Evolutionary conservation across 2,113 vertebrate species (phyloP).

Genomic region (Oreamnos americanus): DNA sequence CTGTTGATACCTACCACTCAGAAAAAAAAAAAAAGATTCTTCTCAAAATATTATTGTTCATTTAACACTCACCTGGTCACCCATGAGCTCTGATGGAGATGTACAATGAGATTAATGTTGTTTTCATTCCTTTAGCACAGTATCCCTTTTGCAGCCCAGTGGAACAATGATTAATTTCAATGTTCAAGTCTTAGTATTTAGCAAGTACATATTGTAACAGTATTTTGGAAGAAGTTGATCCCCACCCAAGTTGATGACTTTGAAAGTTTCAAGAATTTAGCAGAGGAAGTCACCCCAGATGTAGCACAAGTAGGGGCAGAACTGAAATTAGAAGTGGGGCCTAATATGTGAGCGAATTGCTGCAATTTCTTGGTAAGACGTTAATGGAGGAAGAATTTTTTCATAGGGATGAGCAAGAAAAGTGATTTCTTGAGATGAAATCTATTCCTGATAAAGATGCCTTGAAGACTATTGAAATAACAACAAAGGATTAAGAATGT

Average conservation of each 20-base stretch:
- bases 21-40: not conserved
- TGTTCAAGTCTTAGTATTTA: not conserved
- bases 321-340: not conserved
- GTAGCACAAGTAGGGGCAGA: not conserved
- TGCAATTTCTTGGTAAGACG: not conserved
- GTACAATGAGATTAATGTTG: not conserved
- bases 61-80: not conserved
- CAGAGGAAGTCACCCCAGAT: not conserved
- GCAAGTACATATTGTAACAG: not conserved
- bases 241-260: not conserved
- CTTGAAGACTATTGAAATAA: not conserved
- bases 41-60: not conserved
- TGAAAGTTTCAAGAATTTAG: not conserved
- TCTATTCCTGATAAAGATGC: not conserved
- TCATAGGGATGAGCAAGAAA: not conserved
- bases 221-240: not conserved
- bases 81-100: not conserved
- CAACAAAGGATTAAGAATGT: not conserved
- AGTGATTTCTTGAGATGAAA: not conserved
- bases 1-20: not conserved
- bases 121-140: not conserved
- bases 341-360: not conserved
- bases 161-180: not conserved
- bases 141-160: not conserved
- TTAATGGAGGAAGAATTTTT: not conserved